Evolutionary conservation across 2,888 invertebrate species (phyloP), one percentile per base, ranked within the genome.

Genomic region (Frankliniella fusca): DNA sequence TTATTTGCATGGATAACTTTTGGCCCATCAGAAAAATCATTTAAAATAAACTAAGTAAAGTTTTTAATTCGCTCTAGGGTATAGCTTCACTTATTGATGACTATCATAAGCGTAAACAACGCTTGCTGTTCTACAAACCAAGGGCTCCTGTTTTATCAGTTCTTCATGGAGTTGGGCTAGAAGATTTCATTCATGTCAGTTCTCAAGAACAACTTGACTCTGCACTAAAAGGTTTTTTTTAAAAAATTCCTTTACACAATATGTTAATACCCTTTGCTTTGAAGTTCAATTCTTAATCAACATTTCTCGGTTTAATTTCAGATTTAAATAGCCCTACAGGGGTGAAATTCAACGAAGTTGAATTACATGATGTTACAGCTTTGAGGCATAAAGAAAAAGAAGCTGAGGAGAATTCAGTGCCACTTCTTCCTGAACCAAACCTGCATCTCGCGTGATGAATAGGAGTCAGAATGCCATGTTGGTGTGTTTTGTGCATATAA

Each of bases 41-140:
- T 54, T 0, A 79, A 81, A 18, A 20, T 28, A 70, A 23, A 61
- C 82, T n/a, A 65, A 80, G 38, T 80, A 80, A 80, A 83, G 80
- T 20, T 82, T 83, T 82, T 81, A 65, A 38, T 83, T 84, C 80
- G 83, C 83, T 82, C 83, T 83, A 95, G 89, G 95, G 95, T 80
- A 93, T 95, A 84, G 94, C 94, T 48, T 92, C 94, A 0, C 87
- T 95, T 80, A 93, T 94, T 2, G 92, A 91, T 83, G 94, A 95
- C 84, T 91, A 95, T 81, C 90, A 91, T 1, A 90, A 91, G 8
- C 90, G 94, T 49, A 93, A 94, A 20, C 94, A 94, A 84, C 92
- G 92, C 0, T 88, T 95, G 3, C 93, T 94, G 83, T 90, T 95
- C 82, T 89, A 94, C 83, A 91, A 93, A 84, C 92, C 93, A 0